A percentile compares a stretch with the other conserved stretches of the same genome.
Evolutionary conservation across 2,888 invertebrate genomes (phyloP).

Genomic region (Xestia c-nigrum): DNA sequence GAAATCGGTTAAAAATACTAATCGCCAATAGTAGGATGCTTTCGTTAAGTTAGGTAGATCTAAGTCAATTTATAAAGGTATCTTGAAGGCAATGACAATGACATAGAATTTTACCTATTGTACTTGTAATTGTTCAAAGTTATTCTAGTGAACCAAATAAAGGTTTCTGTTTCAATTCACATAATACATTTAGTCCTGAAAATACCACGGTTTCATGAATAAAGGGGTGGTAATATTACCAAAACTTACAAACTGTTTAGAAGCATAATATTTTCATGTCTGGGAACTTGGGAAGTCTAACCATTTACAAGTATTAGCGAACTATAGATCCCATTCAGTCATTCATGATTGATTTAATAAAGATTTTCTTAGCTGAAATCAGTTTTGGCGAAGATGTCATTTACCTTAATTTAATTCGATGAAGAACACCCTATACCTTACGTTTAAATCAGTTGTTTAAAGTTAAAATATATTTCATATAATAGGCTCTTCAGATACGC

Average conservation of each 20-base stretch:
- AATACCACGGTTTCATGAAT: background rate
- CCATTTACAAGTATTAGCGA: background rate
- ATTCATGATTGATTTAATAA: background rate
- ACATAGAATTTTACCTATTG: too few species aligned
- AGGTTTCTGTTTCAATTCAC: background rate
- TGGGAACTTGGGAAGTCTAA: background rate
- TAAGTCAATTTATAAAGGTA: background rate
- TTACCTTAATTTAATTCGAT: background rate
- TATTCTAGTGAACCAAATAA: background rate
- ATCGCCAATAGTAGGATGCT: too few species aligned
- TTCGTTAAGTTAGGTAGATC: background rate
- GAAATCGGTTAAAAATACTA: background rate
- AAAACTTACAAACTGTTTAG: background rate
- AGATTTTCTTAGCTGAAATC: background rate
- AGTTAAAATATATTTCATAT: conserved; percentile 31
- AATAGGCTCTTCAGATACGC: conserved; percentile 9
- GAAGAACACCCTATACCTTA: background rate
- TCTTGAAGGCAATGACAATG: background rate
- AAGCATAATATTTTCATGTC: conserved; percentile 19
- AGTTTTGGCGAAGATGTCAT: background rate
- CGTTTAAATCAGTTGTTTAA: background rate
- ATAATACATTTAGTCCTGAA: background rate
- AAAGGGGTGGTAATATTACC: background rate
- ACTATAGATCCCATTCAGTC: background rate
- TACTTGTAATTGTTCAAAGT: too few species aligned